phyloP scores from a whole-genome alignment of 1,140 invertebrate species.

The Drosophila sp. region DNA sequence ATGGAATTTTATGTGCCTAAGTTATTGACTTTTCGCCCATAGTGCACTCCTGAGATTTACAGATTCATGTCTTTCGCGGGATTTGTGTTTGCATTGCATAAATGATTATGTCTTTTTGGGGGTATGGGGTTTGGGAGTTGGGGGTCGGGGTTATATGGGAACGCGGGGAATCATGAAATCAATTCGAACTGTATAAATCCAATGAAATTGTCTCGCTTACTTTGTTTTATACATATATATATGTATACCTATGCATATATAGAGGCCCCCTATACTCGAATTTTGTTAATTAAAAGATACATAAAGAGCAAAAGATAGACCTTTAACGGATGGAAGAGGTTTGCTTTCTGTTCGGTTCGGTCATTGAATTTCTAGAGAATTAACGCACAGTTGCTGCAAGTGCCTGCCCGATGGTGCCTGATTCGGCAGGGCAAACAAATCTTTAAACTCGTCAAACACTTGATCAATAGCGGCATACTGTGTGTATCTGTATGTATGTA shows the following conservation, averaged over 20 bases:
- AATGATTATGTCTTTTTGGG: constrained; percentile 1
- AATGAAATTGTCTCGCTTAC: constrained; percentile 32
- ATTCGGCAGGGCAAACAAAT: constrained; percentile 55
- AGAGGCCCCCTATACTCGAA: constrained; percentile 13
- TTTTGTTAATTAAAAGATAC: constrained; percentile 61
- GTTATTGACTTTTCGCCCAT: no score
- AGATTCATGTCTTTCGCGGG: constrained; percentile 19
- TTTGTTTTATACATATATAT: constrained; percentile 23
- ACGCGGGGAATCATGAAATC: constrained; percentile 26
- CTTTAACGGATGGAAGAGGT: neutral
- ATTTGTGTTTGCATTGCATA: constrained; percentile 15
- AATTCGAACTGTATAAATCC: neutral
- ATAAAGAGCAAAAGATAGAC: constrained; percentile 9
- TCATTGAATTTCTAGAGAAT: constrained; percentile 63
- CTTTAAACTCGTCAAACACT: constrained; percentile 60
- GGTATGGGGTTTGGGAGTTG: no score
- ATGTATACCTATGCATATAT: neutral
- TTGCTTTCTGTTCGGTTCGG: neutral
- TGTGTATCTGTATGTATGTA: constrained; percentile 38
- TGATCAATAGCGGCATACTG: constrained; percentile 70
- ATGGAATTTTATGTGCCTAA: no score
- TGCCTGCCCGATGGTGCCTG: neutral
- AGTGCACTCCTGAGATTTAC: constrained; percentile 47
- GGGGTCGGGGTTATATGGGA: neutral
- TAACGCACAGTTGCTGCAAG: constrained; percentile 13